A percentile compares a stretch with the other conserved stretches of the same genome.
Conservation (phyloP, 2,113 vertebrate genomes). For the Panthera uncia region DNA sequence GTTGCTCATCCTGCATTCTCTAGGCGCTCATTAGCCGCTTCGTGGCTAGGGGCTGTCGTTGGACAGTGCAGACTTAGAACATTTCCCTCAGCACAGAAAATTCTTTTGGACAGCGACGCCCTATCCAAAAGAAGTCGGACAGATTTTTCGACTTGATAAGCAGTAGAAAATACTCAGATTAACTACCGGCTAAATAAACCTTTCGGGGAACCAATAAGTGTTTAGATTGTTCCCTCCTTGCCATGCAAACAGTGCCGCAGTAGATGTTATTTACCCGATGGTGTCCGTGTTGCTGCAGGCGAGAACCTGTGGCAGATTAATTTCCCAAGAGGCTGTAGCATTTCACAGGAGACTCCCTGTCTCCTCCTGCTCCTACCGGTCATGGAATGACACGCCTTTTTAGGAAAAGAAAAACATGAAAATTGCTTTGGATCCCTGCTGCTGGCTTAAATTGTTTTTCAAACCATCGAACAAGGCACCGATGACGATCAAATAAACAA, state of each 20-base stretch:
- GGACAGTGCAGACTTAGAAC: not conserved
- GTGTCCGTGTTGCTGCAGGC: not conserved
- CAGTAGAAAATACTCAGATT: not conserved
- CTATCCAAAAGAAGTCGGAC: not conserved
- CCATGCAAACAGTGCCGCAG: not conserved
- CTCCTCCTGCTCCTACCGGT: not conserved
- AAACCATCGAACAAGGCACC: not conserved
- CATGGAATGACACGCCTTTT: not conserved
- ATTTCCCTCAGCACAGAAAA: not conserved
- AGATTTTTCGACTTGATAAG: not conserved
- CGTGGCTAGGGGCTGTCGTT: not conserved
- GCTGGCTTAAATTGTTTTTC: constrained; percentile 5
- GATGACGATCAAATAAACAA: not conserved
- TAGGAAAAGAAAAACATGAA: not conserved
- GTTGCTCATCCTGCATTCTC: not conserved
- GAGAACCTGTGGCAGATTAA: not conserved
- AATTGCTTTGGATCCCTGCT: not conserved
- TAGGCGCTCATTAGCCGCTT: not conserved
- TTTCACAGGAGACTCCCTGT: not conserved
- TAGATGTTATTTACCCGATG: not conserved
- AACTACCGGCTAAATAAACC: not conserved
- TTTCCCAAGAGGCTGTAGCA: not conserved
- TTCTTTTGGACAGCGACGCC: not conserved
- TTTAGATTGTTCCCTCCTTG: not conserved
- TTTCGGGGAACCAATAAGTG: not conserved